Percentiles rank a stretch among this genome's conserved stretches.
Evolutionary conservation across 2,888 invertebrate genomes (phyloP).

Genomic region (Archips crataeganus): DNA sequence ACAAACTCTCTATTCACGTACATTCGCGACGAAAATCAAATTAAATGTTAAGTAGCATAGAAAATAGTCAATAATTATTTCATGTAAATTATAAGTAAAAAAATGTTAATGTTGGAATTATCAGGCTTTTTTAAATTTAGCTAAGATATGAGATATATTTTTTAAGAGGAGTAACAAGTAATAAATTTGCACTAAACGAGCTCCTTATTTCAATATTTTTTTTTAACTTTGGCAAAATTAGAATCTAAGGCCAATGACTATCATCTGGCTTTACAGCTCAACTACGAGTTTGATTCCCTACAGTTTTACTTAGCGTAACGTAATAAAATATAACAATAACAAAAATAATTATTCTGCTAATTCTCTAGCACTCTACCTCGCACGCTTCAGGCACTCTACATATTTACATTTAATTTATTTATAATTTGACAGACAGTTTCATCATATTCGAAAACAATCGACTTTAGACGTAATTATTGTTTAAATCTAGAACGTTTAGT

Average conservation of each 20-base stretch:
- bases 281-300: not conserved
- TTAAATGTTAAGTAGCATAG: not conserved
- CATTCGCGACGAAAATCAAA: slow-evolving; percentile 15
- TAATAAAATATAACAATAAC: slow-evolving; percentile 29
- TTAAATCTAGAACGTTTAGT: slow-evolving; percentile 27
- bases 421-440: slow-evolving; percentile 78
- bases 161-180: slow-evolving; percentile 7
- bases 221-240: not conserved
- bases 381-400: slow-evolving; percentile 54
- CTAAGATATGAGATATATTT: not conserved
- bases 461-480: slow-evolving; percentile 36
- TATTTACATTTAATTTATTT: slow-evolving; percentile 71
- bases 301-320: slow-evolving; percentile 18
- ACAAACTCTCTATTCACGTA: slow-evolving; percentile 23
- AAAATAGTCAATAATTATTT: not conserved
- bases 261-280: not conserved
- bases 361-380: slow-evolving; percentile 22
- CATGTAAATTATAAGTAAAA: not conserved
- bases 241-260: not conserved
- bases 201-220: not conserved
- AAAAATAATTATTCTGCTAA: slow-evolving; percentile 27
- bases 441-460: slow-evolving; percentile 45
- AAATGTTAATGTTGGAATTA: not conserved
- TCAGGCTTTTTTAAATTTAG: not conserved
- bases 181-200: slow-evolving; percentile 23